phyloP scores from a whole-genome alignment of 2,113 vertebrate species.

The Gavialis gangeticus region DNA sequence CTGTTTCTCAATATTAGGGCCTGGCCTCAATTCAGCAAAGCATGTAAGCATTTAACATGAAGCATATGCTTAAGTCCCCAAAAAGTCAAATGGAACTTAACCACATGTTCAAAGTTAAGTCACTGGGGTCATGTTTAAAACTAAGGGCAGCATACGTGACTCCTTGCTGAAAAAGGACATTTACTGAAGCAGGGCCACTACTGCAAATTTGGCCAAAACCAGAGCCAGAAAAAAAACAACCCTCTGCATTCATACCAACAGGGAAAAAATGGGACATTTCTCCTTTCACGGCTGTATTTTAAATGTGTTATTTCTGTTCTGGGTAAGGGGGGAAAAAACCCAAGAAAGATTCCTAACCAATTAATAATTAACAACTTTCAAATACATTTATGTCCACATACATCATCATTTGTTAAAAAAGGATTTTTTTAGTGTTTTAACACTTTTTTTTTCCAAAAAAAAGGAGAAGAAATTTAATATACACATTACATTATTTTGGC shows the following conservation, averaged over 20 bases:
- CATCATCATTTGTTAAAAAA: constrained; percentile 66
- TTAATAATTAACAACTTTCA: constrained; percentile 65
- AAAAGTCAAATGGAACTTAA: neutral
- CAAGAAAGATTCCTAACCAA: constrained; percentile 66
- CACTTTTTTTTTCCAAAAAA: constrained; percentile 1
- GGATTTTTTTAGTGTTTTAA: constrained; percentile 23
- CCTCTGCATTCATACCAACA: neutral
- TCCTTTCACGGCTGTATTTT: constrained; percentile 65
- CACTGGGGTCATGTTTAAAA: neutral
- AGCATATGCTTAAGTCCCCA: neutral
- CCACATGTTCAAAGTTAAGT: neutral
- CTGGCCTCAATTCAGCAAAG: neutral
- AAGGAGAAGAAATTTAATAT: constrained; percentile 27
- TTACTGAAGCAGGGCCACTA: neutral
- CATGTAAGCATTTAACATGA: accelerated
- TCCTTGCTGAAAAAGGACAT: neutral
- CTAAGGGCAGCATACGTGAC: neutral
- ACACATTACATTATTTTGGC: constrained; percentile 69
- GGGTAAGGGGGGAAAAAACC: constrained; percentile 45
- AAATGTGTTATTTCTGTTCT: constrained; percentile 46
- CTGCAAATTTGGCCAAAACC: neutral
- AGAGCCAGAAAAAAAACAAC: constrained; percentile 18
- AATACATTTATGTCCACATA: constrained; percentile 74
- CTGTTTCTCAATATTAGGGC: neutral
- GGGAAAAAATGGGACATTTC: constrained; percentile 28